Base-by-base conservation (phyloP, 1,140 invertebrate genomes). In the Phenacoccus solenopsis region DNA sequence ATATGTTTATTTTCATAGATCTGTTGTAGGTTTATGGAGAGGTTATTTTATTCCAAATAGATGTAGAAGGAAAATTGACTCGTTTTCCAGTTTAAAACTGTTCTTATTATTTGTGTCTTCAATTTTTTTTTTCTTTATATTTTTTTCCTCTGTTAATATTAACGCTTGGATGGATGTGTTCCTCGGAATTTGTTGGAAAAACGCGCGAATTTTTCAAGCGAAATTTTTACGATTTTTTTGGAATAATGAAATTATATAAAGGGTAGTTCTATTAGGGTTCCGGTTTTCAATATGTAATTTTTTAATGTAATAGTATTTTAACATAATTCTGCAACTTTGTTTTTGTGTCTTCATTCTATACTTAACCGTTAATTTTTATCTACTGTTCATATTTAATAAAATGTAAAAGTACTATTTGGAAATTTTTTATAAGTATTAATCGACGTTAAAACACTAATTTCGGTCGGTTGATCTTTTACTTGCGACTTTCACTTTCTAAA, bases 21-120 rank as follows among this genome's bases (percentile, higher is more conserved):
- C 59, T 64, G 25, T 64, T 16, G 22, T 64, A 25, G 59, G 59
- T 25, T 24, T 64, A 10, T 64, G 59, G 59, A 64, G 13, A 24
- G 59, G 59, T 64, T 64, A 25, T 64, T 27, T 64, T 64, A 64
- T 64, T 22, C 59, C 59, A 24, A 64, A 16, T 64, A 64, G 59
- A 64, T 25, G 10, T 64, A 24, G 59, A 20, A 64, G 59, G 59
- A 64, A 64, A 64, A 64, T 24, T 64, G 9, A 22, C 3, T 64
- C 20, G 13, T 10, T 64, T 64, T 10, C 10, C 10, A 64, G 4
- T 25, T 64, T n/a, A n/a, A n/a, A 20, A 24, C 25, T 64, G 21
- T 64, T 64, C 25, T 64, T 59, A 59, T 25, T 49, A 49, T 9
- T 49, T 9, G 13, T 49, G 13, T 49, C 2, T 5, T 49, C 38